Percentiles rank a stretch among this genome's conserved stretches.
Evolutionary conservation across 2,797 vertebrate genomes (phyloP).

Genomic region (Liparis tanakae): DNA sequence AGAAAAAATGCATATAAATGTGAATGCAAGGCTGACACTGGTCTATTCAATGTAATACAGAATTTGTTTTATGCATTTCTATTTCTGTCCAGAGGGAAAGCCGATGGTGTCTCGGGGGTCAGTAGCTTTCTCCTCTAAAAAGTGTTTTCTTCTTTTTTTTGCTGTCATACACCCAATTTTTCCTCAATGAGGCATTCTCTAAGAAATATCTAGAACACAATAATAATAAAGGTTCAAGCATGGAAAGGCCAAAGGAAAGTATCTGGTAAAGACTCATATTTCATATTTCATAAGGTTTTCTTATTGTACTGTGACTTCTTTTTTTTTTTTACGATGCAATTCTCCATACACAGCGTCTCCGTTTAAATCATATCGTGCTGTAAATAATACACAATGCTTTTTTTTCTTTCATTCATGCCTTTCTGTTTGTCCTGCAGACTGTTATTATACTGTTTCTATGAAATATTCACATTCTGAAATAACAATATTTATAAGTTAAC

Average conservation of each 20-base stretch:
- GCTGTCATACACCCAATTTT: slow-evolving; percentile 56
- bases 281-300: slow-evolving; percentile 64
- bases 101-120: slow-evolving; percentile 47
- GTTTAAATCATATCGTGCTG: slow-evolving; percentile 71
- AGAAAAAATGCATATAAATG: slow-evolving; percentile 68
- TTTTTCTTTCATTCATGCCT: slow-evolving; percentile 81
- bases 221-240: slow-evolving; percentile 44
- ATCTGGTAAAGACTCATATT: slow-evolving; percentile 71
- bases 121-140: slow-evolving; percentile 38
- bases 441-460: slow-evolving; percentile 88
- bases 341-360: slow-evolving; percentile 70
- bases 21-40: slow-evolving; percentile 77
- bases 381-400: slow-evolving; percentile 71
- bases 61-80: slow-evolving; percentile 65
- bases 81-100: slow-evolving; percentile 62
- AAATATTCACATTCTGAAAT: slow-evolving; percentile 85
- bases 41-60: slow-evolving; percentile 60
- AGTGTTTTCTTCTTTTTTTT: slow-evolving; percentile 22
- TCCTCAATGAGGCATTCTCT: slow-evolving; percentile 69
- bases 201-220: slow-evolving; percentile 34
- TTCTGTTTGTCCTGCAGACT: slow-evolving; percentile 87
- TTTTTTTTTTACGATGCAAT: slow-evolving; percentile 72
- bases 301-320: slow-evolving; percentile 76
- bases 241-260: slow-evolving; percentile 82
- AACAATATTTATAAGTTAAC: slow-evolving; percentile 86